Evolutionary conservation across 2,113 vertebrate genomes (phyloP).

Genomic region (Salvelinus fontinalis): DNA sequence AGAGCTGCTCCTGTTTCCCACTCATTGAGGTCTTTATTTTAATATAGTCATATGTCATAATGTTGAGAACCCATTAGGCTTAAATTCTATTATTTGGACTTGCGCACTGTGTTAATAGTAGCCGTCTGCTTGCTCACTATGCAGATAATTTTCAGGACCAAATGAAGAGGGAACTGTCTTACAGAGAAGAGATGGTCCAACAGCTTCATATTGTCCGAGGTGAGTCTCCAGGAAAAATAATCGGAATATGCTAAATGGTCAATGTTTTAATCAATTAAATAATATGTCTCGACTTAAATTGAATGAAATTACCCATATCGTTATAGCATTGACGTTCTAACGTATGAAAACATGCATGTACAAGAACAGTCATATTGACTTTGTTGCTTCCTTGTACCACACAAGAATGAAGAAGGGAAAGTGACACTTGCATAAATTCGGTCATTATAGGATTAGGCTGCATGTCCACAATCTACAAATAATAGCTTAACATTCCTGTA

Average conservation of each 20-base stretch:
- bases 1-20: too few relatives aligned
- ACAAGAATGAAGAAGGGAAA: slow-evolving; percentile 51
- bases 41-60: too few relatives aligned
- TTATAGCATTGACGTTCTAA: slow-evolving; percentile 9
- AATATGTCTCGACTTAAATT: too few relatives aligned
- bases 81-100: too few relatives aligned
- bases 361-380: neutral
- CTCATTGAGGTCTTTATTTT: too few relatives aligned
- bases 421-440: slow-evolving; percentile 72
- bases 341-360: neutral
- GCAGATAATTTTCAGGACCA: slow-evolving; percentile 99
- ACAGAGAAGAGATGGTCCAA: slow-evolving; percentile 98
- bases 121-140: slow-evolving; percentile 51
- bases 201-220: slow-evolving; percentile 98
- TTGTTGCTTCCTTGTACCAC: neutral
- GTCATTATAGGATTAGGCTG: neutral
- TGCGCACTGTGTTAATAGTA: too few relatives aligned
- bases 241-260: neutral
- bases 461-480: neutral
- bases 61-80: too few relatives aligned
- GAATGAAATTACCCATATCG: too few relatives aligned
- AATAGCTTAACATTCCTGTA: slow-evolving; percentile 39
- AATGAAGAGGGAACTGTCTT: slow-evolving; percentile 98
- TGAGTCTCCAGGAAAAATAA: slow-evolving; percentile 55
- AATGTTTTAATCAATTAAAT: too few relatives aligned